These are phyloP conservation scores for Sicus ferrugineus DNA, from an alignment of 2,888 invertebrate genomes.

Conservation along the genomic window DNA sequence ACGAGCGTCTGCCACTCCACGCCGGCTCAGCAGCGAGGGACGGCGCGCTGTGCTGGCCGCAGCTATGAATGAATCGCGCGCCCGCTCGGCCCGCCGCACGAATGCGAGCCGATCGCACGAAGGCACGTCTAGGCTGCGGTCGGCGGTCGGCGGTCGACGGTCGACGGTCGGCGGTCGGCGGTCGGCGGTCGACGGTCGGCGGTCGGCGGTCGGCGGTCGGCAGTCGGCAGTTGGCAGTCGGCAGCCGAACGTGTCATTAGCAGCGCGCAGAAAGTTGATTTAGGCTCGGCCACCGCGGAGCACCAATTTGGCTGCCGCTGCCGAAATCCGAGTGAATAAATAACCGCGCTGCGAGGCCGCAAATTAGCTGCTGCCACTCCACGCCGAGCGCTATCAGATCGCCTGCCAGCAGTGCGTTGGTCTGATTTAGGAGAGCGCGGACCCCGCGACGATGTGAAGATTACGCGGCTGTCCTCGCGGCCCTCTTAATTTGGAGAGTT, in stretches of 20 bases:
- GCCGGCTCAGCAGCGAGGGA: too few relatives aligned
- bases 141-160: too few relatives aligned
- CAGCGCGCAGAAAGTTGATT: conserved; percentile 21
- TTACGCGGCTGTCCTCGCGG: too few relatives aligned
- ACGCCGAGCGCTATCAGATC: conserved; percentile 17
- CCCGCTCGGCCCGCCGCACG: neutral
- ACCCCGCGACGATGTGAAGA: conserved; percentile 9
- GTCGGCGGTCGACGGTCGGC: too few relatives aligned
- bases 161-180: too few relatives aligned
- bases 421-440: conserved; percentile 2
- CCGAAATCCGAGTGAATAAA: conserved; percentile 25
- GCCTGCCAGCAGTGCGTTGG: neutral
- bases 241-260: conserved; percentile 29
- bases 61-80: conserved; percentile 1
- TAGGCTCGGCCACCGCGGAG: neutral
- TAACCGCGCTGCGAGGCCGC: conserved; percentile 19
- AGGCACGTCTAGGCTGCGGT: conserved; percentile 28
- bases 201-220: too few relatives aligned
- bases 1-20: too few relatives aligned
- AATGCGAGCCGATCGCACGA: neutral
- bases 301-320: conserved; percentile 1
- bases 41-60: neutral
- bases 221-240: too few relatives aligned
- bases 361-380: conserved; percentile 27
- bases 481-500: neutral